Evolutionary conservation across 2,888 invertebrate species (phyloP).

Genomic region (Leuctra nigra): DNA sequence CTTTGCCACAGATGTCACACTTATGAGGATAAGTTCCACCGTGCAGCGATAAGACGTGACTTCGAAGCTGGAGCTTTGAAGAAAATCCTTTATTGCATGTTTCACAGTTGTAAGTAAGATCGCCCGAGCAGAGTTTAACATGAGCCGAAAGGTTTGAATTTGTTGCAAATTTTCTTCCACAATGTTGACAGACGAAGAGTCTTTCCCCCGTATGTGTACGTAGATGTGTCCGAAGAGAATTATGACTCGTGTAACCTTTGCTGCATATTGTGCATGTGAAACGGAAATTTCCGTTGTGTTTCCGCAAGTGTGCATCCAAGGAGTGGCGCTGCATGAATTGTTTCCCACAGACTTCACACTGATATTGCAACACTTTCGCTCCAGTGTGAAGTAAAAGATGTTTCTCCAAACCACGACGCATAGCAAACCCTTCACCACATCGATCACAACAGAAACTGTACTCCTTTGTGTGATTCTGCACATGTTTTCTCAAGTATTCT

Average conservation of each 20-base stretch:
- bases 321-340: constrained; percentile 27
- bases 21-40: constrained; percentile 20
- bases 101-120: constrained; percentile 22
- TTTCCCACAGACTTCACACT: constrained; percentile 29
- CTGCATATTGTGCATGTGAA: constrained; percentile 25
- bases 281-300: constrained; percentile 26
- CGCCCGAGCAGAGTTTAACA: constrained; percentile 25
- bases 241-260: constrained; percentile 27
- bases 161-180: constrained; percentile 27
- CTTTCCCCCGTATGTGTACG: constrained; percentile 27
- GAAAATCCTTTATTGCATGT: constrained; percentile 26
- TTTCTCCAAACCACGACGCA: constrained; percentile 28
- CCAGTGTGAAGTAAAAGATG: constrained; percentile 24
- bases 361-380: constrained; percentile 21
- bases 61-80: constrained; percentile 20
- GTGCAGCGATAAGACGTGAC: constrained; percentile 23
- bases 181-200: constrained; percentile 28
- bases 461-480: constrained; percentile 29
- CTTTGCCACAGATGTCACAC: constrained; percentile 27
- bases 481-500: constrained; percentile 30
- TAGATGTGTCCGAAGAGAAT: constrained; percentile 25
- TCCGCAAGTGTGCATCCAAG: constrained; percentile 26
- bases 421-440: constrained; percentile 32
- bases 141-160: constrained; percentile 25
- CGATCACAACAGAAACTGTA: constrained; percentile 32